Conservation (phyloP, 2,113 vertebrate species). For the Probosciger aterrimus region DNA sequence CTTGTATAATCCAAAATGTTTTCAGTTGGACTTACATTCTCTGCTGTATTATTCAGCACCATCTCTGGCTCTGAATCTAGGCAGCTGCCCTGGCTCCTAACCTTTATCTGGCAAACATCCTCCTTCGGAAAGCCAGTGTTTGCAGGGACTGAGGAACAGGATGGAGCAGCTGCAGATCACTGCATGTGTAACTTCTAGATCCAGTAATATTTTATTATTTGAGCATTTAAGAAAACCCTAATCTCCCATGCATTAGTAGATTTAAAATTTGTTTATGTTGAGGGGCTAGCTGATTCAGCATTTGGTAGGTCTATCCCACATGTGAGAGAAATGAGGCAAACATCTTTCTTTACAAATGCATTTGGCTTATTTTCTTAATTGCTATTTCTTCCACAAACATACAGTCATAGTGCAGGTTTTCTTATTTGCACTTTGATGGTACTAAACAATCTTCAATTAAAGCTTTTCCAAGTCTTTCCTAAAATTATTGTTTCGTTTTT, state of each 20-base stretch:
- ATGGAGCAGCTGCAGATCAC: neutral
- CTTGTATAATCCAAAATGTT: neutral
- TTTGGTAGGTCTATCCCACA: neutral
- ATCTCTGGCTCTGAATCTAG: neutral
- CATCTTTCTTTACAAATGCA: neutral
- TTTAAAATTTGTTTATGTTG: neutral
- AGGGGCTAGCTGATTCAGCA: neutral
- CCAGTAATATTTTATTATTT: neutral
- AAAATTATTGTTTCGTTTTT: neutral
- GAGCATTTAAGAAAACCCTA: neutral
- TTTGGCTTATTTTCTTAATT: neutral
- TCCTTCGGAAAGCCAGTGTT: neutral
- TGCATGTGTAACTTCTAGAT: neutral
- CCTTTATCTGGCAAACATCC: neutral
- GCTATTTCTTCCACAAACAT: neutral
- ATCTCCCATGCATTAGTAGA: neutral
- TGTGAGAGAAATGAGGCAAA: neutral
- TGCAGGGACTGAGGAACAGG: neutral
- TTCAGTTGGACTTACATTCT: neutral
- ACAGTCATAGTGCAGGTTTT: neutral
- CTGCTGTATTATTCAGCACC: neutral
- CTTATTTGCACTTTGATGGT: neutral
- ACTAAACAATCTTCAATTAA: neutral
- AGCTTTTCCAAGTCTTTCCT: neutral
- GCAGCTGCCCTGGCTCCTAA: slow-evolving; percentile 5